Evolutionary conservation across 2,888 invertebrate species (phyloP), one percentile per base, ranked within the genome.

Genomic region (Habroteleia sp.): DNA sequence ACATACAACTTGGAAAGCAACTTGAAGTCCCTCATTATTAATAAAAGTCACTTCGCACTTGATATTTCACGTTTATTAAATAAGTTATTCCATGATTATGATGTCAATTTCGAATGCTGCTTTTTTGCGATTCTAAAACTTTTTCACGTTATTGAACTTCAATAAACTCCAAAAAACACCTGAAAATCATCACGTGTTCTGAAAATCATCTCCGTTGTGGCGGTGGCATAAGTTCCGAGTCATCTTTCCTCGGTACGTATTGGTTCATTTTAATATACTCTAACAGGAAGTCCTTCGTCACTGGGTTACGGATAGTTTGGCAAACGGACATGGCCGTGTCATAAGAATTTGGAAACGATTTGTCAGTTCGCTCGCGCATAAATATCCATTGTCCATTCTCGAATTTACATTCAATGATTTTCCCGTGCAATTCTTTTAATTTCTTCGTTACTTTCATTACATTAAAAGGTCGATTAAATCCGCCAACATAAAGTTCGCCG

Each of bases 311-410:
- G 85, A 98, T 98, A 85, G 95, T 96, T 54, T 93, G 91, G 82
- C 92, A 93, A 29, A 98, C 97, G 79, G 95, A 96, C 94, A 90
- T 86, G 1, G 98, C 98, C 5, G 99, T 99, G 3, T 90, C 91
- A 78, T 88, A 93, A 78, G 95, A 94, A 89, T 99, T 99, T 0
- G 99, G 98, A 88, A 93, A 96, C 0, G 97, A 96, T 89, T 99
- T 99, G 89, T 99, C 99, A 0, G 96, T 97, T 78, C 99, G 91
- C 87, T 97, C 96, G 65, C 99, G 91, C 96, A 99, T 96, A 86
- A 96, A 97, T 50, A 93, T 92, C 99, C 99, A 99, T 77, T 92
- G 90, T 27, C 92, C 91, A 77, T 93, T 91, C 74, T 96, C 95
- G 82, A 90, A 93, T 81, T 93, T 94, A 89, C 99, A 99, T 90